A percentile compares a stretch with the other conserved stretches of the same genome.
phyloP scores from a whole-genome alignment of 2,113 vertebrate genomes.

The Chitala chitala region DNA sequence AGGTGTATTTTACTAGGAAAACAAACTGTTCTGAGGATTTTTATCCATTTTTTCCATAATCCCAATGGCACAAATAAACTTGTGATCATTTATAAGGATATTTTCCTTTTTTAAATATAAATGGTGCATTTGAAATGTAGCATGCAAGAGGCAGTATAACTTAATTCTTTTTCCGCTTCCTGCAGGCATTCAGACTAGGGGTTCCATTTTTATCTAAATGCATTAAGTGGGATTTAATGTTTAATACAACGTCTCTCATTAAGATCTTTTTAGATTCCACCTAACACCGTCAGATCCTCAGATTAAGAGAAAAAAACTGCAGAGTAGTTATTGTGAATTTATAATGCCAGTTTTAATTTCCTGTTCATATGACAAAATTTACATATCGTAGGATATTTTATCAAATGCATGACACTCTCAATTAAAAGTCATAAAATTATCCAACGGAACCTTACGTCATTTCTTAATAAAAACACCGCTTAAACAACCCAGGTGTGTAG shows the following conservation, averaged over 20 bases:
- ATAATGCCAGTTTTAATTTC: too few relatives aligned
- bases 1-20: too few relatives aligned
- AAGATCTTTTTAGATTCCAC: not conserved
- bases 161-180: constrained; percentile 9
- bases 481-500: too few relatives aligned
- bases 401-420: not conserved
- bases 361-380: too few relatives aligned
- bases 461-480: too few relatives aligned
- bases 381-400: not conserved
- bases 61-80: too few relatives aligned
- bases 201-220: constrained; percentile 20
- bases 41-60: too few relatives aligned
- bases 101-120: too few relatives aligned
- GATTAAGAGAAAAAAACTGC: not conserved
- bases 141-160: not conserved
- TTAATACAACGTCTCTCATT: constrained; percentile 14
- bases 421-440: not conserved
- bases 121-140: not conserved
- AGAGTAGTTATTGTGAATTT: not conserved
- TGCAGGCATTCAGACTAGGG: constrained; percentile 6
- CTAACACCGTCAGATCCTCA: constrained; percentile 4
- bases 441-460: too few relatives aligned
- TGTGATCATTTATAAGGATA: too few relatives aligned
- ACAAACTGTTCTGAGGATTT: too few relatives aligned
- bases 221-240: constrained; percentile 14